Conservation (phyloP, 2,888 invertebrate genomes). For the Cephus sareptanus region DNA sequence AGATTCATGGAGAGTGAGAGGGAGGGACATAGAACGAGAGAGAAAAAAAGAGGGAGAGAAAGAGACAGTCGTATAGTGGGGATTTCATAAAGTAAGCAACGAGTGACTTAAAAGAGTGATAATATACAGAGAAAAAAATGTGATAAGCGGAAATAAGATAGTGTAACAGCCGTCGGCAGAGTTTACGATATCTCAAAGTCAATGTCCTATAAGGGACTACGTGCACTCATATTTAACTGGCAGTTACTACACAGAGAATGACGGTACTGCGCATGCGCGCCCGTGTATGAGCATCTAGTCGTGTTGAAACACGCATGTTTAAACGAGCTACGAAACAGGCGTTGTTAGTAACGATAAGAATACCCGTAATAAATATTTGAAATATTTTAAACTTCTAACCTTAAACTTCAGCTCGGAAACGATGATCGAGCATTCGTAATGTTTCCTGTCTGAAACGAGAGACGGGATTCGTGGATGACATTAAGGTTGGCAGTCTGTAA, state of each 20-base stretch:
- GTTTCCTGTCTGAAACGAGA: background rate
- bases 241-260: background rate
- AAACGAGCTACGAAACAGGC: background rate
- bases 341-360: background rate
- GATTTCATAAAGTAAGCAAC: constrained; percentile 18
- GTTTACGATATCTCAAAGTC: constrained; percentile 64
- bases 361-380: background rate
- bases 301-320: background rate
- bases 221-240: constrained; percentile 11
- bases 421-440: background rate
- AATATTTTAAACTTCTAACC: constrained; percentile 31
- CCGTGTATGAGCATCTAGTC: background rate
- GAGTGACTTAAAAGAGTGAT: constrained; percentile 34
- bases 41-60: constrained; percentile 19
- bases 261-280: background rate
- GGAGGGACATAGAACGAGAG: constrained; percentile 9
- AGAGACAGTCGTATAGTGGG: background rate
- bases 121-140: constrained; percentile 56
- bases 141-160: constrained; percentile 63
- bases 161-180: constrained; percentile 48
- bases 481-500: background rate
- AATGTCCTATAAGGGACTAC: constrained; percentile 65
- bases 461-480: background rate
- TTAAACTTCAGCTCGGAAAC: constrained; percentile 36
- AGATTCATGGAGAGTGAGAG: constrained; percentile 17